Evolutionary conservation across 2,113 vertebrate species (phyloP).

Genomic region (Phrynosoma blainvillii): DNA sequence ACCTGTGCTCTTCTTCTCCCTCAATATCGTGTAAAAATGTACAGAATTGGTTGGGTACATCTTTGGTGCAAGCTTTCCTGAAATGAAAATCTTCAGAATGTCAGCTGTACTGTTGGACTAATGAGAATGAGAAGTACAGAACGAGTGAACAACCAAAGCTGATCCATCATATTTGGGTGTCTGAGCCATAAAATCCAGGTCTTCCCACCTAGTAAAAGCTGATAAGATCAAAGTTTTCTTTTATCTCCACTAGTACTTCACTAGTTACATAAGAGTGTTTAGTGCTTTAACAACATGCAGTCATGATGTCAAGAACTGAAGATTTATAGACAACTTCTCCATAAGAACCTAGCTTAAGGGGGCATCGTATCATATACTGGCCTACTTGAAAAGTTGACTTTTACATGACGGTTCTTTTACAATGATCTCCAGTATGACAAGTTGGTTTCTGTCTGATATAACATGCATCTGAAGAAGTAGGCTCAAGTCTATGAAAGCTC

Average conservation of each 20-base stretch:
- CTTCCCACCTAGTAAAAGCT: background rate
- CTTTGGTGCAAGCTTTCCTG: background rate
- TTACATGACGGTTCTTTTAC: too few species aligned
- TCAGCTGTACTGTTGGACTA: background rate
- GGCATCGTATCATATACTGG: too few species aligned
- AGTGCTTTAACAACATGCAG: background rate
- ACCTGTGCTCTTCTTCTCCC: background rate
- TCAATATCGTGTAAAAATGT: background rate
- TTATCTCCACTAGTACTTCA: background rate
- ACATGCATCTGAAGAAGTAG: too few species aligned
- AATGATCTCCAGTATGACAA: too few species aligned
- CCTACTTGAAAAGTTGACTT: too few species aligned
- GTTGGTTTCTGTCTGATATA: too few species aligned
- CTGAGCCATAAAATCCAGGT: background rate
- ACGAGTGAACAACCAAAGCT: too few species aligned
- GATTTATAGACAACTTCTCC: too few species aligned
- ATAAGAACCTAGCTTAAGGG: too few species aligned
- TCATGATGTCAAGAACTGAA: background rate
- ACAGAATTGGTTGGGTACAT: background rate
- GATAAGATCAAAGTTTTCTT: background rate
- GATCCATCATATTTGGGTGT: background rate
- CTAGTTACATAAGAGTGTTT: too few species aligned
- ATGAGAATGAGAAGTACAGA: background rate
- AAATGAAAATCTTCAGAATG: background rate
- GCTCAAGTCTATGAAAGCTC: too few species aligned